A percentile compares a stretch with the other conserved stretches of the same genome.
phyloP scores from a whole-genome alignment of 2,797 vertebrate species.

The Chelmon rostratus region DNA sequence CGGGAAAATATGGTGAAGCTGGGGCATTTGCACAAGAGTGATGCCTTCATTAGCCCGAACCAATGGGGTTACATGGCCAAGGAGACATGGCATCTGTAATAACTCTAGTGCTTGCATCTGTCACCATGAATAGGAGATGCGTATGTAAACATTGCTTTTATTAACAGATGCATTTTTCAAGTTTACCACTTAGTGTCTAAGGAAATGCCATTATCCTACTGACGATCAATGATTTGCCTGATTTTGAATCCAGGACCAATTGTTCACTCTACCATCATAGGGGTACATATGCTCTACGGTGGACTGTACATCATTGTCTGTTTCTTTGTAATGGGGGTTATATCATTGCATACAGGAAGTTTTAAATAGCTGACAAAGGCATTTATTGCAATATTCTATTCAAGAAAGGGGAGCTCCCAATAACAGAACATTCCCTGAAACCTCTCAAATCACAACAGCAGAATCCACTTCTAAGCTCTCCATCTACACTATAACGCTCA shows the following conservation, averaged over 20 bases:
- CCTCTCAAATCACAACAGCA: constrained; percentile 12
- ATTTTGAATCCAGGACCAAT: neutral
- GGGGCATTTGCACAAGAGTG: neutral
- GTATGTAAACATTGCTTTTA: neutral
- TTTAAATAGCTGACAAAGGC: neutral
- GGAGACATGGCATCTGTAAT: neutral
- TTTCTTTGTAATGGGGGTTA: neutral
- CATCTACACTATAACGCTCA: constrained; percentile 18
- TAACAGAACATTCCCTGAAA: constrained; percentile 19
- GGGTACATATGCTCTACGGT: neutral
- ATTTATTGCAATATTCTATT: neutral
- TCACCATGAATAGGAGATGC: neutral
- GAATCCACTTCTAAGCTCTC: constrained; percentile 12
- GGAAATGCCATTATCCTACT: neutral
- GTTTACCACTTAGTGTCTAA: neutral
- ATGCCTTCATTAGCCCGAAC: neutral
- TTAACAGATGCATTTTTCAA: neutral
- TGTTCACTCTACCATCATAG: neutral
- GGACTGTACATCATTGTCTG: neutral
- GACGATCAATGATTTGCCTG: neutral
- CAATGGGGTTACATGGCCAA: neutral
- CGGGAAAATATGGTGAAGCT: neutral
- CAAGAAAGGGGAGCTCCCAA: neutral
- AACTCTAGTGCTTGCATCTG: neutral
- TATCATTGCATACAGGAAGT: neutral